Conservation (phyloP, 2,888 invertebrate genomes). For the Meteorus colon region DNA sequence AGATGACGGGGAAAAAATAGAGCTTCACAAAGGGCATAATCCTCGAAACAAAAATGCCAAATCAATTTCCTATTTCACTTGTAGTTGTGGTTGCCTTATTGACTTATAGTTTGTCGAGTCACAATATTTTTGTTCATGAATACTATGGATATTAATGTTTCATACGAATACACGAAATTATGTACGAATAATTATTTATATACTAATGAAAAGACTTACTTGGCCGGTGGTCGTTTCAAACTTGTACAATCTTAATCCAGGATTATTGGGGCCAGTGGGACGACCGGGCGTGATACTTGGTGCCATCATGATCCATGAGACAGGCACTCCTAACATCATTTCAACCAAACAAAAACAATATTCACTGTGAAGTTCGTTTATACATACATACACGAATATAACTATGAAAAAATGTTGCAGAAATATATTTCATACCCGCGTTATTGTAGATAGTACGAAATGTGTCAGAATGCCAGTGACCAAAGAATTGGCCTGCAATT, state of each 20-base stretch:
- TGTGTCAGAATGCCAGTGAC: constrained; percentile 93
- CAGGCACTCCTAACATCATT: constrained; percentile 80
- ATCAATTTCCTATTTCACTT: no score
- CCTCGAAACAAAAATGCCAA: no score
- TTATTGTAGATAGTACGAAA: constrained; percentile 89
- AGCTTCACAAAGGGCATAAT: no score
- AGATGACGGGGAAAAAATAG: no score
- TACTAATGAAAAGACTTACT: constrained; percentile 73
- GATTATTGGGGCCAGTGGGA: constrained; percentile 87
- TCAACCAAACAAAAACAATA: not conserved
- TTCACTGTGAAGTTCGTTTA: not conserved
- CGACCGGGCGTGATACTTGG: constrained; percentile 93
- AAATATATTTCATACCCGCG: constrained; percentile 76
- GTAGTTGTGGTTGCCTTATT: no score
- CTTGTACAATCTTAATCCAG: constrained; percentile 90
- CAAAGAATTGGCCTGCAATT: constrained; percentile 94
- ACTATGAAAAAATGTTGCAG: not conserved
- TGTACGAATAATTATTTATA: not conserved
- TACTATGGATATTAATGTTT: not conserved
- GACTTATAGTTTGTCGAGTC: no score
- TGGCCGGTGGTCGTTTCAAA: constrained; percentile 91
- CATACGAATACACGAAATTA: not conserved
- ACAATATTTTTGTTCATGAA: no score
- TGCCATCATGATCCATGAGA: constrained; percentile 90
- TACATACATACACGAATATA: not conserved